A percentile compares a stretch with the other conserved stretches of the same genome.
Evolutionary conservation across 23 tunicate species (phyloP).

Genomic region (Clavelina lepadiformis): DNA sequence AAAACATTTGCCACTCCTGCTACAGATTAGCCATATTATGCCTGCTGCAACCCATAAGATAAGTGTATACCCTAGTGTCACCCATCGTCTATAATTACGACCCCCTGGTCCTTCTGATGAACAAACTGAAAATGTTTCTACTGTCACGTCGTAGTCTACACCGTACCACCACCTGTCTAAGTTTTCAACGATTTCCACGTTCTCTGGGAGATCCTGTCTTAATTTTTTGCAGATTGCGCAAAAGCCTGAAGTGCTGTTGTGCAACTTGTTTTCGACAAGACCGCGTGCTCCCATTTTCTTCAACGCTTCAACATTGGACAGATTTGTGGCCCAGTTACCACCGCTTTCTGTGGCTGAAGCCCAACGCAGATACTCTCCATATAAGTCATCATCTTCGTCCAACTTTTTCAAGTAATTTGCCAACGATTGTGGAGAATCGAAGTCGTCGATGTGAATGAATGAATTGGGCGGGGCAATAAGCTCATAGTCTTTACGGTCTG

Average conservation of each 20-base stretch:
- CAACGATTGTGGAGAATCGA: constrained; percentile 31
- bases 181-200: constrained; percentile 2
- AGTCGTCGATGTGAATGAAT: constrained; percentile 72
- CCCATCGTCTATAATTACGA: too few relatives aligned
- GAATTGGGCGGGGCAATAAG: constrained; percentile 48
- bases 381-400: constrained; percentile 18
- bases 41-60: too few relatives aligned
- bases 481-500: constrained; percentile 55
- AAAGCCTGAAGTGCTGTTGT: background rate
- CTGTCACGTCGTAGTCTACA: too few relatives aligned
- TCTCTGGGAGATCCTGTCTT: background rate
- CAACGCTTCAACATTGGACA: background rate
- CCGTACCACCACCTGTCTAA: constrained; percentile 77
- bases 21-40: too few relatives aligned
- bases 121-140: too few relatives aligned
- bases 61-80: too few relatives aligned
- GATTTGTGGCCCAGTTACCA: background rate
- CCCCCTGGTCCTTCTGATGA: too few relatives aligned
- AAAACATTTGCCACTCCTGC: too few relatives aligned
- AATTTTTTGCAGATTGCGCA: constrained; percentile 12
- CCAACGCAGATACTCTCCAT: constrained; percentile 47
- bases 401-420: constrained; percentile 35
- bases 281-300: background rate
- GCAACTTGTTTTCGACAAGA: background rate
- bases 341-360: background rate